Conservation (phyloP, 2,113 vertebrate genomes). For the Equus przewalskii region DNA sequence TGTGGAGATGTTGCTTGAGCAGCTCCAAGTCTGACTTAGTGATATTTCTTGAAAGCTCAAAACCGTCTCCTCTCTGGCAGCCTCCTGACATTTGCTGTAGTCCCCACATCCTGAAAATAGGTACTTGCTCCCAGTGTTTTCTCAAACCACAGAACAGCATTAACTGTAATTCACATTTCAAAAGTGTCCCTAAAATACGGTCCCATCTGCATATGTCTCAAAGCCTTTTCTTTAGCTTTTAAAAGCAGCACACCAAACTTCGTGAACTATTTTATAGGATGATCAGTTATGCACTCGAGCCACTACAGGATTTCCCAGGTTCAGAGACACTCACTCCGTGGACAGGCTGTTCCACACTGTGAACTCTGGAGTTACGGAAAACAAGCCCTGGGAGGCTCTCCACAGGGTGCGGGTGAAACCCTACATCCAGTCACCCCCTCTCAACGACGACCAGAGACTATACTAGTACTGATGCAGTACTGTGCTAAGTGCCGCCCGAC, state of each 20-base stretch:
- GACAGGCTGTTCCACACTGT: rapidly evolving
- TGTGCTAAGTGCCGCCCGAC: neutral
- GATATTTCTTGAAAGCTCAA: slow-evolving; percentile 1
- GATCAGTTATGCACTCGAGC: neutral
- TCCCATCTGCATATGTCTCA: slow-evolving; percentile 44
- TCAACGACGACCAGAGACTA: neutral
- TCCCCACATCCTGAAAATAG: slow-evolving; percentile 75
- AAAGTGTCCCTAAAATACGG: slow-evolving; percentile 77
- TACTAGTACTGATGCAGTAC: neutral
- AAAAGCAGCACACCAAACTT: slow-evolving; percentile 48
- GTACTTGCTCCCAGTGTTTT: slow-evolving; percentile 55
- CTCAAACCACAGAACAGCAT: slow-evolving; percentile 52
- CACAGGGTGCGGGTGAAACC: neutral
- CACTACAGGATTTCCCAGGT: neutral
- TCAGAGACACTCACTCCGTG: rapidly evolving
- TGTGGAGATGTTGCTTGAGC: neutral
- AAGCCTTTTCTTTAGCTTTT: slow-evolving; percentile 13
- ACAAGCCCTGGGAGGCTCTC: rapidly evolving
- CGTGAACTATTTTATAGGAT: slow-evolving; percentile 6
- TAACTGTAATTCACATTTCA: slow-evolving; percentile 81
- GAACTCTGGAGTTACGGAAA: neutral
- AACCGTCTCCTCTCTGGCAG: neutral
- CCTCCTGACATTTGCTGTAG: slow-evolving; percentile 61
- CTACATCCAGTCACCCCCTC: neutral
- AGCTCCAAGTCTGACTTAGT: neutral